Conservation (phyloP, 1,140 invertebrate genomes). For the Homalodisca vitripennis region DNA sequence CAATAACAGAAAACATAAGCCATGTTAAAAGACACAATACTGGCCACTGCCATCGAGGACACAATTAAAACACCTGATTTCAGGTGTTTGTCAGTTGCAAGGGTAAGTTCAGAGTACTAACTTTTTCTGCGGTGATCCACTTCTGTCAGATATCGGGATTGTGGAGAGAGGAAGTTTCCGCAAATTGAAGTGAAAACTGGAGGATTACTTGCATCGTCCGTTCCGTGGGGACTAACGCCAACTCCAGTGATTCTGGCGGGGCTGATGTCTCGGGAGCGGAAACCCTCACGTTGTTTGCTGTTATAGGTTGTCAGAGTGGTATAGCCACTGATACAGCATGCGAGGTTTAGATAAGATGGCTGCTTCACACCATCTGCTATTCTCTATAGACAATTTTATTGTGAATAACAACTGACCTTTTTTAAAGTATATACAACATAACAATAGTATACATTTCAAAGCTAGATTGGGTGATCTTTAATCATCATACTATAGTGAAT, state of each 20-base stretch:
- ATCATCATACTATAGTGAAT: too few species aligned
- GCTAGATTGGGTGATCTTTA: too few species aligned
- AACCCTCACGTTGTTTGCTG: constrained; percentile 68
- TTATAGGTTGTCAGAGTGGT: constrained; percentile 81
- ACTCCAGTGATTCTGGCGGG: constrained; percentile 33
- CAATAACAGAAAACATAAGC: too few species aligned
- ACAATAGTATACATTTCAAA: neutral
- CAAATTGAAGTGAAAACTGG: neutral
- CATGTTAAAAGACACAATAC: too few species aligned
- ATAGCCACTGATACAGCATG: constrained; percentile 88
- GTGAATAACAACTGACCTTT: neutral
- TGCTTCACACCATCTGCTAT: constrained; percentile 46
- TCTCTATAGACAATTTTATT: constrained; percentile 4
- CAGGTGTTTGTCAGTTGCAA: too few species aligned
- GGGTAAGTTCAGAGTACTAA: neutral
- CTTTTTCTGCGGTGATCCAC: constrained; percentile 23
- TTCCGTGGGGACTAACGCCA: neutral
- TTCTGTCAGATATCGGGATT: constrained; percentile 27
- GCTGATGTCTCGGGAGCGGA: constrained; percentile 46
- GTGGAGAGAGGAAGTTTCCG: constrained; percentile 7
- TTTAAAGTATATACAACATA: neutral
- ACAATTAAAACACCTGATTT: too few species aligned
- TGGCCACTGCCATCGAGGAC: too few species aligned
- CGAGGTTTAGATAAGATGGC: constrained; percentile 83
- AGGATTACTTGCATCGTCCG: constrained; percentile 15